Evolutionary conservation across 92 coral and sea anemone genomes (phyloP).

Genomic region (Epizoanthus scotinus): DNA sequence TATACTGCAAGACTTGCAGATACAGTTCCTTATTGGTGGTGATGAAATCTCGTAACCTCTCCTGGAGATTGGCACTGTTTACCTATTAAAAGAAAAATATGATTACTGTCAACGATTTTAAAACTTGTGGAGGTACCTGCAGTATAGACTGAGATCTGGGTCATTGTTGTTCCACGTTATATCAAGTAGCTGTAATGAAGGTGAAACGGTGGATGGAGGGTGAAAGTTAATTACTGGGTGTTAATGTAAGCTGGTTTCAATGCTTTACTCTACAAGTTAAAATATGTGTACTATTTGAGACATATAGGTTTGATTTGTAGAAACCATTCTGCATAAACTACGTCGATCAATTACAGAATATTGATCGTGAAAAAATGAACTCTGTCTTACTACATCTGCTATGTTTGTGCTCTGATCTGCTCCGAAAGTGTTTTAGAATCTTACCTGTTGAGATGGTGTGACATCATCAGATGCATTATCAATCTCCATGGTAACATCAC

Average conservation of each 20-base stretch:
- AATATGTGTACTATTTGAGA: no score
- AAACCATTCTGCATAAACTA: no score
- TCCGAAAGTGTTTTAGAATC: background rate
- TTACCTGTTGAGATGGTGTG: conserved; percentile 79
- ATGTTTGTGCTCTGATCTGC: background rate
- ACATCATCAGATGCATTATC: conserved; percentile 55
- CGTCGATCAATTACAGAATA: no score
- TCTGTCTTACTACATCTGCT: no score
- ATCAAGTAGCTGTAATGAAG: background rate
- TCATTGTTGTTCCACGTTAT: no score
- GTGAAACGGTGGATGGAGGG: background rate
- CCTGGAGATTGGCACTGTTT: conserved; percentile 55
- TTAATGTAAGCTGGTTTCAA: no score
- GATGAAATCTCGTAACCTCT: conserved; percentile 60
- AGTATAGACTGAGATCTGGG: no score
- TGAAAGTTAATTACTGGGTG: background rate
- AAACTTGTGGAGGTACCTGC: no score
- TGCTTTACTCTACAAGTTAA: no score
- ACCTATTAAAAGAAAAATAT: conserved; percentile 39
- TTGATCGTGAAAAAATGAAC: no score
- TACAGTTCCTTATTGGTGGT: conserved; percentile 63
- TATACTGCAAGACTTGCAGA: conserved; percentile 64
- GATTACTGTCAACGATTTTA: background rate
- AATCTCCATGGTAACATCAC: conserved; percentile 77
- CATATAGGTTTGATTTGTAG: no score